A percentile compares a stretch with the other conserved stretches of the same genome.
Conservation (phyloP, 2,888 invertebrate genomes). For the Thereva nobilitata region DNA sequence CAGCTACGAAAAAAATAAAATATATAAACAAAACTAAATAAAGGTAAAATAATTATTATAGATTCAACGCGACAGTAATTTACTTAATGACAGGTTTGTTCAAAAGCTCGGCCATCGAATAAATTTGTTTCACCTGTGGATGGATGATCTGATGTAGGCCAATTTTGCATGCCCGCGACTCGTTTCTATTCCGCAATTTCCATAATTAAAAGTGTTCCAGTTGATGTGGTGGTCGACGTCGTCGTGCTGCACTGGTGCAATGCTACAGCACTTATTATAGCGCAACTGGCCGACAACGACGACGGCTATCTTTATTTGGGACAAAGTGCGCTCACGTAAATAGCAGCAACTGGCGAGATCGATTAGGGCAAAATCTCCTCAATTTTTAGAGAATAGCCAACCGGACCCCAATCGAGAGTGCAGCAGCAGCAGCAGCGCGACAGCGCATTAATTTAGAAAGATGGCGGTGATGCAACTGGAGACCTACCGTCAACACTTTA, state of each 20-base stretch:
- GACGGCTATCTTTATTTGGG: constrained; percentile 6
- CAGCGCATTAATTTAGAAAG: no score
- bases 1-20: no score
- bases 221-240: constrained; percentile 12
- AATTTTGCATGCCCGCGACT: constrained; percentile 35
- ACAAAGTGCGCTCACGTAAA: constrained; percentile 27
- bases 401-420: no score
- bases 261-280: no score
- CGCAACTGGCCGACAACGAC: no score
- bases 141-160: constrained; percentile 27
- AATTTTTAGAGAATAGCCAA: neutral
- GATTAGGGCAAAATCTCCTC: constrained; percentile 4
- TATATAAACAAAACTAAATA: no score
- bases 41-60: no score
- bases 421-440: no score
- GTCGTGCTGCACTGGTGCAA: no score
- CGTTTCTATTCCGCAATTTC: constrained; percentile 38
- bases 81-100: constrained; percentile 26
- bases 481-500: no score
- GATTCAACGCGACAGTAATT: constrained; percentile 25
- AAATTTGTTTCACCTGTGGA: constrained; percentile 25
- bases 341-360: constrained; percentile 24
- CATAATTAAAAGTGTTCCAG: constrained; percentile 39
- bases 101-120: constrained; percentile 29
- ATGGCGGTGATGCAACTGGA: no score